Evolutionary conservation across 37 sponge, comb jelly and placozoan species (phyloP), one percentile per base, ranked within the genome.

Genomic region (Aplysina aerophoba): DNA sequence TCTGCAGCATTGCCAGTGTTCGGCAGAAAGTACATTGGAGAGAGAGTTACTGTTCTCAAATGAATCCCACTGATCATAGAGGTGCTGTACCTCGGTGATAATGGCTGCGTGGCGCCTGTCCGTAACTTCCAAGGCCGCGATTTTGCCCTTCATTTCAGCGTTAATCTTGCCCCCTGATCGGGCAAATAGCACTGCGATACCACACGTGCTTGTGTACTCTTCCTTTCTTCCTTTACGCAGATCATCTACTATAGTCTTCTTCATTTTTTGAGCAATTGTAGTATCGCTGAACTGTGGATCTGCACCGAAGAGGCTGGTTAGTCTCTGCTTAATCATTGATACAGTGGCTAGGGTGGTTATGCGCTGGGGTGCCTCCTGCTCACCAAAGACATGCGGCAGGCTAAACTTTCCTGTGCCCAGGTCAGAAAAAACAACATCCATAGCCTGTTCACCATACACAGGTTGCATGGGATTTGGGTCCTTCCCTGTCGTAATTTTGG

Each of bases 111-210:
- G n/a, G n/a, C n/a, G n/a, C n/a, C n/a, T n/a, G n/a, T n/a, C n/a
- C n/a, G n/a, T n/a, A n/a, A n/a, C n/a, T n/a, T n/a, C n/a, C n/a
- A n/a, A n/a, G n/a, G n/a, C n/a, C n/a, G n/a, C n/a, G n/a, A n/a
- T n/a, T n/a, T n/a, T n/a, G n/a, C n/a, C n/a, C n/a, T n/a, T n/a
- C n/a, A n/a, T n/a, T n/a, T n/a, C n/a, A n/a, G n/a, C n/a, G n/a
- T n/a, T n/a, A n/a, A n/a, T n/a, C n/a, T n/a, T n/a, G 11, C 84
- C 84, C 5, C 84, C 84, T 27, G 84, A 12, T 14, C 62, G 84
- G 39, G 65, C 84, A 57, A 83, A 83, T 69, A 83, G 28, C 27
- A 83, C 36, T 5, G 84, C 72, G 37, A 83, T 21, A 21, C 84
- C 72, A 13, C 19, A 37, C 14, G 16, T 50, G 25, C 84, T 83